Percentiles rank a stretch among this genome's conserved stretches.
Conservation (phyloP, 1,140 invertebrate genomes). For the Arctopsyche grandis region DNA sequence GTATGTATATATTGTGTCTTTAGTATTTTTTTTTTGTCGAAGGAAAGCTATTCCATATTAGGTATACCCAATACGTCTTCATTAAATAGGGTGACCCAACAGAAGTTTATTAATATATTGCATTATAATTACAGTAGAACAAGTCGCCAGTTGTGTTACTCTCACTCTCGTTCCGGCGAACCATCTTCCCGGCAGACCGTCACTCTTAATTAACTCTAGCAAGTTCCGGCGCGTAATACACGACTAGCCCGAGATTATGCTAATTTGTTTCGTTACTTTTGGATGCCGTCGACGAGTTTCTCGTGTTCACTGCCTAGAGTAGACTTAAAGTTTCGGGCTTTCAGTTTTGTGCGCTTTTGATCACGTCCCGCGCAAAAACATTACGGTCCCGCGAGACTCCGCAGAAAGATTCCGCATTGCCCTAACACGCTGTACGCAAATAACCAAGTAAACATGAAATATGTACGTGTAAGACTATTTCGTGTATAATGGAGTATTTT, state of each 20-base stretch:
- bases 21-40: background rate
- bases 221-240: constrained; percentile 27
- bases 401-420: no score
- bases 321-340: constrained; percentile 4
- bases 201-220: constrained; percentile 34
- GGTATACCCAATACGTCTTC: constrained; percentile 20
- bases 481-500: no score
- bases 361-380: background rate
- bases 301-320: no score
- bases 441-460: no score
- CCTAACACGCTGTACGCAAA: no score
- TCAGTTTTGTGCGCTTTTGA: background rate
- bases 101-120: constrained; percentile 11
- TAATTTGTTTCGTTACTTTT: constrained; percentile 37
- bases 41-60: no score
- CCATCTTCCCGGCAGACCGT: constrained; percentile 16
- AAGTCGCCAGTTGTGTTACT: constrained; percentile 8
- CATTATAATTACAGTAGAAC: constrained; percentile 32
- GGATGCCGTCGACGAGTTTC: background rate
- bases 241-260: constrained; percentile 35
- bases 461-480: no score
- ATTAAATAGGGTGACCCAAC: constrained; percentile 10
- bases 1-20: background rate
- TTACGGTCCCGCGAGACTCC: no score
- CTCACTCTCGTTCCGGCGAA: background rate